Evolutionary conservation across 2,888 invertebrate species (phyloP).

Genomic region (Dexiosoma caninum): DNA sequence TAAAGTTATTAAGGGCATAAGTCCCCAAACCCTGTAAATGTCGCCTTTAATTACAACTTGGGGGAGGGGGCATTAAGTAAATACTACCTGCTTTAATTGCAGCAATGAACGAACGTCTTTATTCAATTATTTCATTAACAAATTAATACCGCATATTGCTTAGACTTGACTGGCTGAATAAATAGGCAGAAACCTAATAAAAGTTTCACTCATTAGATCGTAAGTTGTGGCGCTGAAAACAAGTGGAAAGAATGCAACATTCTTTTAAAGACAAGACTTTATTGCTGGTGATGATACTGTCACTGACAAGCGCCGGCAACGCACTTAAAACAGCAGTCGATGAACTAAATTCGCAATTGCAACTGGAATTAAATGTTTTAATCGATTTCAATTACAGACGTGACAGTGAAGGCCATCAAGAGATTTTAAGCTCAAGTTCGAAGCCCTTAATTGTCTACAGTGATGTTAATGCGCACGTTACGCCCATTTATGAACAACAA

Average conservation of each 20-base stretch:
- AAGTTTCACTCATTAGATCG: too few relatives aligned
- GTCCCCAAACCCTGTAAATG: too few relatives aligned
- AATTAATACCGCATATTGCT: too few relatives aligned
- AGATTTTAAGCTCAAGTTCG: not conserved
- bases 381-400: constrained; percentile 1
- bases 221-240: too few relatives aligned
- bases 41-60: not conserved
- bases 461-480: not conserved
- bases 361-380: constrained; percentile 20
- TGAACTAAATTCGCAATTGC: not conserved
- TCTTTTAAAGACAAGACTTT: not conserved
- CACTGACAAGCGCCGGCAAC: too few relatives aligned
- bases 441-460: constrained; percentile 28
- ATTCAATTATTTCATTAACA: not conserved
- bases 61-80: too few relatives aligned
- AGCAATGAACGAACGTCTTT: too few relatives aligned
- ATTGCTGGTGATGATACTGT: too few relatives aligned
- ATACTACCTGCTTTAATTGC: not conserved
- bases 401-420: not conserved
- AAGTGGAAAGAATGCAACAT: not conserved
- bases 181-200: too few relatives aligned
- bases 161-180: too few relatives aligned
- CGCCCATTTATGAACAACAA: constrained; percentile 5
- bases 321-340: not conserved
- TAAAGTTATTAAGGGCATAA: too few relatives aligned